A percentile compares a stretch with the other conserved stretches of the same genome.
These are phyloP conservation scores for Rhincodon typus DNA, from an alignment of 2,797 vertebrate genomes.

Conservation along the genomic window DNA sequence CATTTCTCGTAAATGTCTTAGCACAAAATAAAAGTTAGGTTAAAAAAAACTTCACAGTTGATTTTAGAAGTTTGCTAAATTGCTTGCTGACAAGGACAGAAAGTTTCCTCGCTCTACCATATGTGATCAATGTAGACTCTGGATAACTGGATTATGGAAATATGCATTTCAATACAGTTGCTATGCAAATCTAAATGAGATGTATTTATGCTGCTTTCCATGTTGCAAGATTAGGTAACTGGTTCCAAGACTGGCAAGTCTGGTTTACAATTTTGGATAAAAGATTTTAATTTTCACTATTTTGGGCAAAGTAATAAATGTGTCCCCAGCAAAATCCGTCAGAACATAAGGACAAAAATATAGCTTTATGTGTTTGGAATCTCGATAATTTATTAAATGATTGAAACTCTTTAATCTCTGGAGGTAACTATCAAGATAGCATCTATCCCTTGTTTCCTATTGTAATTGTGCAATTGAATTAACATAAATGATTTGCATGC, in stretches of 20 bases:
- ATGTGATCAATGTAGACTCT: not conserved
- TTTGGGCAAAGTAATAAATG: not conserved
- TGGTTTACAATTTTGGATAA: not conserved
- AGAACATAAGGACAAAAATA: not conserved
- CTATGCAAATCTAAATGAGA: not conserved
- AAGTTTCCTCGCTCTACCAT: not conserved
- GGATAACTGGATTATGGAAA: not conserved
- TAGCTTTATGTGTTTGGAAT: not conserved
- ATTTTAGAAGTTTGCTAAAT: not conserved
- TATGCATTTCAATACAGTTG: not conserved
- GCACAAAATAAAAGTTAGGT: not conserved
- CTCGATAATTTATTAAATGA: not conserved
- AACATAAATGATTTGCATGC: not conserved
- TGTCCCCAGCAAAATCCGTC: not conserved
- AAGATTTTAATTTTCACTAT: not conserved
- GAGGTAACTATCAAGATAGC: not conserved
- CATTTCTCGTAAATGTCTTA: not conserved
- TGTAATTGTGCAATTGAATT: not conserved
- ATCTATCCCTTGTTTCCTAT: not conserved
- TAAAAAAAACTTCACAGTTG: not conserved
- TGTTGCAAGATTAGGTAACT: not conserved
- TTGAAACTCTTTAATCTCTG: not conserved
- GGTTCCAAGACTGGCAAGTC: not conserved
- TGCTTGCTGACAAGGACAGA: conserved; percentile 3
- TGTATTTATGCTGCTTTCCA: not conserved